Evolutionary conservation across 1,140 invertebrate species (phyloP).

Genomic region (Drosophila equinoxialis): DNA sequence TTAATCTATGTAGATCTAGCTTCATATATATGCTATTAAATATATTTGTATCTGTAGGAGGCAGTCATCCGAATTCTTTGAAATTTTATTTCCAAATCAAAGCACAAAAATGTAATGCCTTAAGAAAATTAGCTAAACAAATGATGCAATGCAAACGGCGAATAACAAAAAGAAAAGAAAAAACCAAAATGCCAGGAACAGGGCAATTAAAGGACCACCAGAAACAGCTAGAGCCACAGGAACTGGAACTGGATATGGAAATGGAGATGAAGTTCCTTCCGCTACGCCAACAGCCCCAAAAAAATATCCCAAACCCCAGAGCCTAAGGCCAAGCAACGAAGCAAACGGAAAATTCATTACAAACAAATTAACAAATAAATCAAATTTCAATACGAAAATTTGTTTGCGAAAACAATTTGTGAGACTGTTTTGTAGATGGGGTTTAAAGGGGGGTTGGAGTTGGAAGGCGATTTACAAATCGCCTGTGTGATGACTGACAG

Average conservation of each 20-base stretch:
- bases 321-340: slow-evolving; percentile 51
- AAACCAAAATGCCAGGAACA: slow-evolving; percentile 70
- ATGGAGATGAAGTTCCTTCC: slow-evolving; percentile 14
- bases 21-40: slow-evolving; percentile 13
- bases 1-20: not conserved
- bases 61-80: slow-evolving; percentile 14
- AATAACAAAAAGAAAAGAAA: slow-evolving; percentile 20
- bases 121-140: slow-evolving; percentile 72
- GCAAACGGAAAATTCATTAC: slow-evolving; percentile 83
- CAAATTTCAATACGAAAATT: slow-evolving; percentile 83
- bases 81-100: slow-evolving; percentile 58
- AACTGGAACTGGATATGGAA: slow-evolving; percentile 4
- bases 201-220: slow-evolving; percentile 60
- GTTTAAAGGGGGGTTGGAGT: not conserved
- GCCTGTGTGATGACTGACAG: slow-evolving; percentile 68
- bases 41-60: not conserved
- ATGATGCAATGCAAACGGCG: slow-evolving; percentile 53
- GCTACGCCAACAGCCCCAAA: slow-evolving; percentile 4
- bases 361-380: slow-evolving; percentile 83
- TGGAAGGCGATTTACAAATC: slow-evolving; percentile 36
- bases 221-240: not conserved
- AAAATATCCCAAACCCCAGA: slow-evolving; percentile 18
- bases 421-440: slow-evolving; percentile 48
- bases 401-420: slow-evolving; percentile 81
- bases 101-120: slow-evolving; percentile 55